Percentiles rank a stretch among this genome's conserved stretches.
phyloP scores from a whole-genome alignment of 2,888 invertebrate species.

The Deladenus siricidicola region DNA sequence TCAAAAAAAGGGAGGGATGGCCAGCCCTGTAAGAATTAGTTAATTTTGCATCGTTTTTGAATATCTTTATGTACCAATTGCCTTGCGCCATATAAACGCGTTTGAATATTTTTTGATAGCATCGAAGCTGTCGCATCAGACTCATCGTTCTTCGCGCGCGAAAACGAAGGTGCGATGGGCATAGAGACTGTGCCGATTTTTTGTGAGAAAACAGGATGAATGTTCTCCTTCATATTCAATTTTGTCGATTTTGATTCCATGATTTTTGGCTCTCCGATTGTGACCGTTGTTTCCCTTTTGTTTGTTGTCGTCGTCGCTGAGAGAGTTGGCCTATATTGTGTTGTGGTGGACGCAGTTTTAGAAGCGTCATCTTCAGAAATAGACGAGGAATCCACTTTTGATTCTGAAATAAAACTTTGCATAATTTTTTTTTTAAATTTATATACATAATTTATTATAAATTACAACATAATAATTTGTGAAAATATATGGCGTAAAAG shows the following conservation, averaged over 20 bases:
- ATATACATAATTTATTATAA: no score
- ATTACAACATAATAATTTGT: no score
- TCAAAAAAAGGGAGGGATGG: no score
- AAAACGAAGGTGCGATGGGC: not conserved
- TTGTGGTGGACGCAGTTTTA: not conserved
- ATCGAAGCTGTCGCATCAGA: not conserved
- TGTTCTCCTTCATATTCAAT: not conserved
- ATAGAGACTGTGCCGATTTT: no score
- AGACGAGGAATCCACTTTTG: not conserved
- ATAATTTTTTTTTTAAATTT: no score
- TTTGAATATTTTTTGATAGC: slow-evolving; percentile 9
- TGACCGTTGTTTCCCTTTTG: not conserved
- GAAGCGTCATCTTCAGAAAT: not conserved
- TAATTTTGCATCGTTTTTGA: no score
- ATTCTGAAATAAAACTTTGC: no score
- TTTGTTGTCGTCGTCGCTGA: not conserved
- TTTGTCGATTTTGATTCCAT: not conserved
- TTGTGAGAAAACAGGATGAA: not conserved
- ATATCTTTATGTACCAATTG: slow-evolving; percentile 8
- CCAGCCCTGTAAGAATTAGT: no score
- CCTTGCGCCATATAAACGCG: slow-evolving; percentile 14
- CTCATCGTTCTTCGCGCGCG: not conserved
- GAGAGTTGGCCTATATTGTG: not conserved
- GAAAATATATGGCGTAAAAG: no score
- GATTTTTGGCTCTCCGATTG: no score